These are phyloP conservation scores for Aphelenchoides besseyi DNA, from an alignment of 1,140 invertebrate species.

Conservation along the genomic window DNA sequence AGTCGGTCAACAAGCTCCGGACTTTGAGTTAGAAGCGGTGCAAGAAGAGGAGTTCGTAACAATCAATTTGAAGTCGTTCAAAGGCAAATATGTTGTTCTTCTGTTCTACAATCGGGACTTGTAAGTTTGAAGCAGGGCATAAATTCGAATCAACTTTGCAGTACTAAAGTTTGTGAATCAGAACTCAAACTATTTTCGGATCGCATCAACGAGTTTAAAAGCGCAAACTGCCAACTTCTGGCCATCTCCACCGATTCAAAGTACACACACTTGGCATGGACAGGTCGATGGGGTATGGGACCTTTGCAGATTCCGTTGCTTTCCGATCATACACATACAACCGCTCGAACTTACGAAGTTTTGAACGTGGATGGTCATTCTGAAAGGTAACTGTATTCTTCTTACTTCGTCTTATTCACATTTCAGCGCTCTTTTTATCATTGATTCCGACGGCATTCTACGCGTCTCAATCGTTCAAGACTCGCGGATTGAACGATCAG, in stretches of 20 bases:
- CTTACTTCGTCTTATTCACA: background rate
- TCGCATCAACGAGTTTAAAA: background rate
- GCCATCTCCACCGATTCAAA: conserved; percentile 11
- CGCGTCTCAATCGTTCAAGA: background rate
- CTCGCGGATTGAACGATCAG: background rate
- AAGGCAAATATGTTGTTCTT: conserved; percentile 3
- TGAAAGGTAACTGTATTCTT: background rate
- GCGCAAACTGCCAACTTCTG: background rate
- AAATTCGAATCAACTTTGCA: conserved; percentile 3
- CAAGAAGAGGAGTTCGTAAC: background rate
- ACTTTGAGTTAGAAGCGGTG: background rate
- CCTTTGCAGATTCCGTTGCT: background rate
- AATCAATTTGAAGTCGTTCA: background rate
- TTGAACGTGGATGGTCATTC: background rate
- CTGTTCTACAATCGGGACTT: conserved; percentile 8
- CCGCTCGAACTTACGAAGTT: background rate
- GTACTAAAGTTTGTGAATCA: background rate
- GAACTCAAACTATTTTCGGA: background rate
- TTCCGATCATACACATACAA: background rate
- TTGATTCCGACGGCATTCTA: background rate
- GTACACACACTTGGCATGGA: background rate
- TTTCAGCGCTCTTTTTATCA: background rate
- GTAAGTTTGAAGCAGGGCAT: conserved; percentile 5
- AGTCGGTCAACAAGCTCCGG: background rate
- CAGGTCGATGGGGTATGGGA: background rate